phyloP scores from a whole-genome alignment of 2,888 invertebrate genomes.

The Papilio demoleus region DNA sequence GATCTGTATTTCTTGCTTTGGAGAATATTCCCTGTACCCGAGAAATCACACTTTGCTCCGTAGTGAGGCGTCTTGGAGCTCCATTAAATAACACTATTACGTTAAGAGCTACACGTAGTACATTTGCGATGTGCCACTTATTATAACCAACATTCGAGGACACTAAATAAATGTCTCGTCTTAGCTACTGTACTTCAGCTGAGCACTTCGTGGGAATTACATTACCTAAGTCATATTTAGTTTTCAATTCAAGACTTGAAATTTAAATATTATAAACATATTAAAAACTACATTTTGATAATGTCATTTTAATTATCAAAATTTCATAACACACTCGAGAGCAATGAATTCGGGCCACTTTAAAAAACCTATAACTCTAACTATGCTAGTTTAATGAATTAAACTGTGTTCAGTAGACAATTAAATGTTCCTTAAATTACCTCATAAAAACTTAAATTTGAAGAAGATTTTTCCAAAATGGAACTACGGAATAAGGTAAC shows the following conservation, averaged over 20 bases:
- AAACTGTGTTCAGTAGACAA: no score
- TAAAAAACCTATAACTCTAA: no score
- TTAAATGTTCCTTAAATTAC: no score
- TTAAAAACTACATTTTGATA: no score
- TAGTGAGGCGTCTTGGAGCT: background rate
- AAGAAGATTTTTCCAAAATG: no score
- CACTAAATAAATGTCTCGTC: slow-evolving; percentile 4
- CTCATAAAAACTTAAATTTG: no score
- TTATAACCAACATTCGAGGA: slow-evolving; percentile 15
- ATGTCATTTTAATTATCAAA: no score
- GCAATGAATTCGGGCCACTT: no score
- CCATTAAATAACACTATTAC: slow-evolving; percentile 29
- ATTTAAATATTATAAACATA: background rate
- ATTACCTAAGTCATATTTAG: background rate
- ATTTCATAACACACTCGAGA: no score
- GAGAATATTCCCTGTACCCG: background rate
- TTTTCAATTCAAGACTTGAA: background rate
- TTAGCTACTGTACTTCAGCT: slow-evolving; percentile 7
- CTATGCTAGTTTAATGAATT: no score
- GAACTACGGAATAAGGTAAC: no score
- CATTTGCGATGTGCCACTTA: slow-evolving; percentile 23
- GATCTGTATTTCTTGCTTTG: no score
- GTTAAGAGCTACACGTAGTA: slow-evolving; percentile 15
- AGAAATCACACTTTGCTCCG: slow-evolving; percentile 9
- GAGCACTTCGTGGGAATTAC: slow-evolving; percentile 6